Conservation (phyloP, 2,888 invertebrate genomes). For the Silvanus unidentatus region DNA sequence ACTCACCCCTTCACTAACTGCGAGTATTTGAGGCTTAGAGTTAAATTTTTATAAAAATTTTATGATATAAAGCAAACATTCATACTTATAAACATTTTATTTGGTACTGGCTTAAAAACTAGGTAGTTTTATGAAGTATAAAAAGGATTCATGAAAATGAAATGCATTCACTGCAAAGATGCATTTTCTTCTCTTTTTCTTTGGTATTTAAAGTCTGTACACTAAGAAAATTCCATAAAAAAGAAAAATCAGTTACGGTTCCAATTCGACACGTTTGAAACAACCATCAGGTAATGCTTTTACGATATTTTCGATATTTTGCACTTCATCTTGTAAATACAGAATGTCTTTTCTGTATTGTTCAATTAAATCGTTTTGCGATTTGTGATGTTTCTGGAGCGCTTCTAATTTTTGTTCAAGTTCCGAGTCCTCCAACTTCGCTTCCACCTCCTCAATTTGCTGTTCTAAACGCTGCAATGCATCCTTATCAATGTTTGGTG, state of each 20-base stretch:
- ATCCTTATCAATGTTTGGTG: slow-evolving; percentile 65
- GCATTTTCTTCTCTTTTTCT: no score
- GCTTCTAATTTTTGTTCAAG: slow-evolving; percentile 70
- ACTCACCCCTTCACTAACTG: no score
- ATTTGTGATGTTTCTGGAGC: slow-evolving; percentile 58
- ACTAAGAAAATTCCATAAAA: no score
- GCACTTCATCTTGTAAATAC: slow-evolving; percentile 67
- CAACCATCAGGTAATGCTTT: slow-evolving; percentile 75
- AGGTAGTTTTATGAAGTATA: no score
- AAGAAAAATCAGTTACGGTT: slow-evolving; percentile 57
- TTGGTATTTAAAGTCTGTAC: no score
- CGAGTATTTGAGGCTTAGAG: no score
- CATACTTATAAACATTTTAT: no score
- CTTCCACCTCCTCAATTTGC: slow-evolving; percentile 63
- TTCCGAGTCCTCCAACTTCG: slow-evolving; percentile 63
- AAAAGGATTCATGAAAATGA: no score
- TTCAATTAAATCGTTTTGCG: slow-evolving; percentile 63
- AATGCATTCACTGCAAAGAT: no score
- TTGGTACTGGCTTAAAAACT: no score
- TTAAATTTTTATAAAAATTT: no score
- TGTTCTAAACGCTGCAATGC: slow-evolving; percentile 59
- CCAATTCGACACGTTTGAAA: slow-evolving; percentile 70
- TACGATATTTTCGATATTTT: slow-evolving; percentile 75
- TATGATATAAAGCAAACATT: no score
- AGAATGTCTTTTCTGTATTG: slow-evolving; percentile 73